Base-by-base conservation (phyloP, 2,888 invertebrate genomes). In the Cataglyphis albicans region DNA sequence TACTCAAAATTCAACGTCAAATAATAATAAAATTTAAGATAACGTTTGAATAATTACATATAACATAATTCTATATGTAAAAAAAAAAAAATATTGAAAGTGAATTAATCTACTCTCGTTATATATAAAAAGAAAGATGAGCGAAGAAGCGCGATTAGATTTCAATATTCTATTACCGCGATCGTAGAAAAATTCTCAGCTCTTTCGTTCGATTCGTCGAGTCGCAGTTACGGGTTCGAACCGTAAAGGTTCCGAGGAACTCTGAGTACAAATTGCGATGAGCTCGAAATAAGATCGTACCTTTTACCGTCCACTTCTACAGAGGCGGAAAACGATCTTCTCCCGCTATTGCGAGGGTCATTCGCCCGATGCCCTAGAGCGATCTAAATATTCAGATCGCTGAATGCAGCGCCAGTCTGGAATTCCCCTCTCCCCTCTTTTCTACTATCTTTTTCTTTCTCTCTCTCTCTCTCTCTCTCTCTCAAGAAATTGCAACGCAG, bases 381-480 rank as follows among this genome's bases (percentile, higher is more conserved):
- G 87, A 91, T 91, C 88, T 91, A 91, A 92, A 92, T 92, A 92
- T 92, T 92, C 90, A 91, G 87, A 91, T 89, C 85, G 64, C 59
- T 74, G 41, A 38, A 10, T 78, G 52, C 64, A 52, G 32, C 44
- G 61, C 55, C 12, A 59, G 52, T 29, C 44, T 75, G 64, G 70
- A 76, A 82, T 67, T 52, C 55, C 59, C 61, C 5, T 29, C 1
- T 3, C 15, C 6, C 21, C 5, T 1, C 7, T 1, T n/a, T 0
- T 48, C 0, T 48, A 3, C 10, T 29, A 12, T 32, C 9, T 21
- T 7, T 29, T 6, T 18, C 3, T 68, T 32, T 44, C 21, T 59
- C 15, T 59, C 29, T 81, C 32, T 67, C 81, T 18, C 5, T 10
- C 25, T 18, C 25, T 25, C n/a, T 6, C 18, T 7, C n/a, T 32